Evolutionary conservation across 2,113 vertebrate species (phyloP), one percentile per base, ranked within the genome.

Genomic region (Nicator chloris): DNA sequence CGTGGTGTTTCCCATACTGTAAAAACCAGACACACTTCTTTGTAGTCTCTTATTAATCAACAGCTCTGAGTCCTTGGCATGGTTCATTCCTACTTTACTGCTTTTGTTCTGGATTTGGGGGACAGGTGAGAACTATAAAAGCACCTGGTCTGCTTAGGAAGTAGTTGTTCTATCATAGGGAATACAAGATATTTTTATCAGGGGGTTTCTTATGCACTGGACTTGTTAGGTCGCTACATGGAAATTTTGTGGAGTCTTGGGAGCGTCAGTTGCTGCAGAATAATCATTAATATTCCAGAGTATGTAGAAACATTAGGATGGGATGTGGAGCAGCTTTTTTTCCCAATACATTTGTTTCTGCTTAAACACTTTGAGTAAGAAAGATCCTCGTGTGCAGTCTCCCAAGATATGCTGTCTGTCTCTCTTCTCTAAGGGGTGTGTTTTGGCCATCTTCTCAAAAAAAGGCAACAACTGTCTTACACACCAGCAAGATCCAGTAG

Each of bases 201-300:
- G 23, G 12, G 22, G 13, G 9, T 54, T 84, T 78, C 45, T 70
- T 45, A 59, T 23, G 8, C 13, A 26, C 16, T 50, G 20, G 14
- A 21, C 14, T 49, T 90, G 14, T 18, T 39, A 45, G 24, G 37
- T 31, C 35, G 54, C 17, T 44, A 50, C 11, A 8, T 6, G 37
- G 35, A 44, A 65, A 21, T 89, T 65, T 21, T 61, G 5, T 71
- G 23, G 20, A 26, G 26, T 81, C 20, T 69, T 64, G 15, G 9
- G 24, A 51, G 13, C 0, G 0, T 53, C 13, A 15, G 5, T n/a
- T 63, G 23, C 59, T 83, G 31, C 31, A 53, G 28, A 26, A 51
- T 70, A 17, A 71, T 71, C 22, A 21, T 66, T 78, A 66, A 20
- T 66, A 33, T 59, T 21, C 17, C 33, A 28, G 30, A 76, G 23